Conservation (phyloP, 2,888 invertebrate genomes). For the Nysson spinosus region DNA sequence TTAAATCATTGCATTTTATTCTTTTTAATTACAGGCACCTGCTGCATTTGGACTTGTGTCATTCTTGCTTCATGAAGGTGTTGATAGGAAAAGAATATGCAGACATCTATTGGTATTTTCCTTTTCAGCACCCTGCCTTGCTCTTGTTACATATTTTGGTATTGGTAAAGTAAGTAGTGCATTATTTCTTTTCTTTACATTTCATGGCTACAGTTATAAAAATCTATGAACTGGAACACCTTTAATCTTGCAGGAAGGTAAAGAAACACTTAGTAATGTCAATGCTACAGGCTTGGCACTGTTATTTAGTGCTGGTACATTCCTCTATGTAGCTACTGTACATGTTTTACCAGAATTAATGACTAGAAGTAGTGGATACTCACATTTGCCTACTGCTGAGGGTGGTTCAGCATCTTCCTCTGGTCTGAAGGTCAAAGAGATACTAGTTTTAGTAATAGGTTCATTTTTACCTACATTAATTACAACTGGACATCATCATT, state of each 20-base stretch:
- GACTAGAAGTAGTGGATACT: slow-evolving; percentile 78
- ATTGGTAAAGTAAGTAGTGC: slow-evolving; percentile 83
- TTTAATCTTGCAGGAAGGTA: slow-evolving; percentile 85
- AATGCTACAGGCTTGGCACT: slow-evolving; percentile 98
- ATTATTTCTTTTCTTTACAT: slow-evolving; percentile 1
- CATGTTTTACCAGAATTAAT: slow-evolving; percentile 98
- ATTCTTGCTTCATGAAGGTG: slow-evolving; percentile 96
- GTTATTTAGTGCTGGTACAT: slow-evolving; percentile 99
- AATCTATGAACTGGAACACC: background rate
- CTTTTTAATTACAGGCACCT: slow-evolving; percentile 91
- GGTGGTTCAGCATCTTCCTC: slow-evolving; percentile 71
- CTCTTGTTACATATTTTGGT: slow-evolving; percentile 94
- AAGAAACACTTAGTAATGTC: slow-evolving; percentile 91
- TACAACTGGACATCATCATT: slow-evolving; percentile 94
- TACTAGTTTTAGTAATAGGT: slow-evolving; percentile 90
- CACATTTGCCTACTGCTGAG: slow-evolving; percentile 76
- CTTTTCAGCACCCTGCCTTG: slow-evolving; percentile 92
- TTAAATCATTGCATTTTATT: too few species aligned
- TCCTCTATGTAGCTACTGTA: slow-evolving; percentile 98
- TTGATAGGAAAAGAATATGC: slow-evolving; percentile 92
- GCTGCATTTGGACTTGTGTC: slow-evolving; percentile 99
- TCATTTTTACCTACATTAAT: slow-evolving; percentile 92
- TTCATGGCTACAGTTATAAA: background rate
- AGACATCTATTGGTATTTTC: slow-evolving; percentile 95
- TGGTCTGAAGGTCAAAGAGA: slow-evolving; percentile 87